phyloP scores from a whole-genome alignment of 2,113 vertebrate genomes.

The Myotis lucifugus region DNA sequence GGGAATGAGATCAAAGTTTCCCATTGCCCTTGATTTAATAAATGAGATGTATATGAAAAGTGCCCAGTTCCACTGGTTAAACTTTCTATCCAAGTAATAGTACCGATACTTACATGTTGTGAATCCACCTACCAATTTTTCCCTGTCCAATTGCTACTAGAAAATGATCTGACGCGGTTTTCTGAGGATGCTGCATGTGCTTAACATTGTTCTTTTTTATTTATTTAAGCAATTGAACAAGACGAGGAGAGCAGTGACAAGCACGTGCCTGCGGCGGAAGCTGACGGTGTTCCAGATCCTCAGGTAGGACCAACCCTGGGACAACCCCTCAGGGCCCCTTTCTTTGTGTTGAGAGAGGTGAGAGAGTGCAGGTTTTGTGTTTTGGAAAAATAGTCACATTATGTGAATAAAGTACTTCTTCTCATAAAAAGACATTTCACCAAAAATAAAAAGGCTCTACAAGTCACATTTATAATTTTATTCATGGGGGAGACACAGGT shows the following conservation, averaged over 20 bases:
- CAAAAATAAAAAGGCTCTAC: not conserved
- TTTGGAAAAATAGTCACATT: constrained; percentile 37
- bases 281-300: constrained; percentile 67
- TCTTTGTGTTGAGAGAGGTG: not conserved
- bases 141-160: not conserved
- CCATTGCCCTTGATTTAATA: not conserved
- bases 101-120: not conserved
- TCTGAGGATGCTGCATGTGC: not conserved
- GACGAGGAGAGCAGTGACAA: constrained; percentile 81
- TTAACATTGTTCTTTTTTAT: not conserved
- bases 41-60: not conserved
- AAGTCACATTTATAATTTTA: constrained; percentile 57
- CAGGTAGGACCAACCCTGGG: constrained; percentile 76
- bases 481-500: not conserved
- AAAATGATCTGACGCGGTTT: not conserved
- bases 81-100: not conserved
- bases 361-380: not conserved
- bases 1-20: not conserved
- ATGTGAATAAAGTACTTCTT: constrained; percentile 63
- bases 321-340: accelerated
- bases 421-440: constrained; percentile 48
- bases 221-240: constrained; percentile 80
- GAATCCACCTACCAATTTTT: not conserved
- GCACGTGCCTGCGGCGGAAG: constrained; percentile 70
- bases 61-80: not conserved